Evolutionary conservation across 2,888 invertebrate species (phyloP).

Genomic region (Pyralis farinalis): DNA sequence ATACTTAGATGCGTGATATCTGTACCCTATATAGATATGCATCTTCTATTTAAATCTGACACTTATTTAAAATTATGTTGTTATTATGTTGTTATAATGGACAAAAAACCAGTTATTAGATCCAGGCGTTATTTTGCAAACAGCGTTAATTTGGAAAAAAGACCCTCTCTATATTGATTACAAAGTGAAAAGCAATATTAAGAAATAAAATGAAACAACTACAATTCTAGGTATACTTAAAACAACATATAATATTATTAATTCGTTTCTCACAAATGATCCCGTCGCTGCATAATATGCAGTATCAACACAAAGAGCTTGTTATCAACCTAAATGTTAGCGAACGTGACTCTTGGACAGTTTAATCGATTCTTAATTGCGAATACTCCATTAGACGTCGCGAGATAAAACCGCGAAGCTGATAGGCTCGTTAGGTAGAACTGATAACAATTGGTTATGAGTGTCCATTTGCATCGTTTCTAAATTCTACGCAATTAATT

Average conservation of each 20-base stretch:
- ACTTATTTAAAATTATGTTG: too few species aligned
- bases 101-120: too few species aligned
- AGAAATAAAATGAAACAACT: too few species aligned
- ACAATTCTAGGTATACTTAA: too few species aligned
- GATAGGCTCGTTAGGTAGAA: conserved; percentile 43
- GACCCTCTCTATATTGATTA: too few species aligned
- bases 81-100: too few species aligned
- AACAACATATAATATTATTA: not conserved
- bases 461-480: conserved; percentile 14
- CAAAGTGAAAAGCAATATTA: too few species aligned
- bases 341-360: conserved; percentile 61
- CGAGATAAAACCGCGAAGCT: conserved; percentile 62
- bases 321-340: conserved; percentile 55
- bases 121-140: too few species aligned
- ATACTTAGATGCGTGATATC: too few species aligned
- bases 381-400: conserved; percentile 60
- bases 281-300: conserved; percentile 4
- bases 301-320: conserved; percentile 13
- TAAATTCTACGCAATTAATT: not conserved
- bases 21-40: too few species aligned
- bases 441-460: conserved; percentile 37
- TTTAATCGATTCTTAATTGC: conserved; percentile 78
- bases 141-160: too few species aligned
- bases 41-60: too few species aligned
- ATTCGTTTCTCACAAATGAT: not conserved